phyloP scores from a whole-genome alignment of 2,113 vertebrate species.

The Callaeas wilsoni region DNA sequence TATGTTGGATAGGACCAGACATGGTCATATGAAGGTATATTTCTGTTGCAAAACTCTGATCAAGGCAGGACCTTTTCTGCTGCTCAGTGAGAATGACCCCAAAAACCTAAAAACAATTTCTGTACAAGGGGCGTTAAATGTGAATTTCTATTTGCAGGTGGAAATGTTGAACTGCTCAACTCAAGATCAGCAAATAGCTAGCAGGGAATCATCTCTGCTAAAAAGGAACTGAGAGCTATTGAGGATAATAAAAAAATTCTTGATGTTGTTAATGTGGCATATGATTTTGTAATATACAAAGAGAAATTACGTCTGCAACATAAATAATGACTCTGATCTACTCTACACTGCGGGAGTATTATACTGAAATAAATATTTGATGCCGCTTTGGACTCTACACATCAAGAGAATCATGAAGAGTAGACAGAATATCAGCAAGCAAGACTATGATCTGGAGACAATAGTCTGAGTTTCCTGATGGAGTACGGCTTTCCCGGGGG shows the following conservation, averaged over 20 bases:
- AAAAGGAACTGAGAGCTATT: not conserved
- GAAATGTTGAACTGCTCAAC: not conserved
- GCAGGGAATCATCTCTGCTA: not conserved
- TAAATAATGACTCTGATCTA: not conserved
- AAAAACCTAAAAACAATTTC: not conserved
- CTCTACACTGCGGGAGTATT: not conserved
- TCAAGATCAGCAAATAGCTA: not conserved
- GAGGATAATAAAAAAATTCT: not conserved
- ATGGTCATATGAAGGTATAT: not conserved
- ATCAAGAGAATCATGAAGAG: not conserved
- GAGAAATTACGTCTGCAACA: not conserved
- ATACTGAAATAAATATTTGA: not conserved
- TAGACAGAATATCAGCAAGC: not conserved
- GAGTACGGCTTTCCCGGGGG: not conserved
- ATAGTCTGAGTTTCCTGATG: not conserved
- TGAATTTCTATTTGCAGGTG: not conserved
- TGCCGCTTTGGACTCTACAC: not conserved
- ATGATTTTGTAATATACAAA: not conserved
- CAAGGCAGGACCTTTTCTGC: not conserved
- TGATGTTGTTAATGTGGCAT: not conserved
- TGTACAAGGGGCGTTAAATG: rapidly evolving
- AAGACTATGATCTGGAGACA: not conserved
- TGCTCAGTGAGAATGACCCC: not conserved
- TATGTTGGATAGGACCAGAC: not conserved
- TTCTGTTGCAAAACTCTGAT: not conserved